Base-by-base conservation (phyloP, 2,113 vertebrate genomes). In the Anas platyrhynchos region DNA sequence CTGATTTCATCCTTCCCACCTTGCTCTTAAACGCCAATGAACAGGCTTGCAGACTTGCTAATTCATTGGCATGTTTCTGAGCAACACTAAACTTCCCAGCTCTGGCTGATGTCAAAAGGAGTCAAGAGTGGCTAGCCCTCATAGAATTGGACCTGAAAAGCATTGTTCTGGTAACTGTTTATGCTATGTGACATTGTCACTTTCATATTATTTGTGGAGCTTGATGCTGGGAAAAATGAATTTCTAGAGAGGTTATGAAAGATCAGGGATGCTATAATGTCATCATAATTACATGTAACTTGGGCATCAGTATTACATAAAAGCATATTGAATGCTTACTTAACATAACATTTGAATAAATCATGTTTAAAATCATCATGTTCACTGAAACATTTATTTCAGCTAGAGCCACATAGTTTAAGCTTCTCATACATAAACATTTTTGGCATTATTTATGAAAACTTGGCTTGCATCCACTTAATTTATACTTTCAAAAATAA, bases 261-360 rank as follows among this genome's bases (percentile, higher is more conserved):
- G 59, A 95, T 93, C 88, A 80, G 82, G 86, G 56, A 95, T 91
- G 54, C 32, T 95, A 75, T 95, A 95, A 96, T 96, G 94, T 95
- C 94, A 97, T 82, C 94, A 96, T 91, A 96, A 95, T 97, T 96
- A 91, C 90, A 95, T 96, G 91, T 88, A 96, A 95, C 74, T 94
- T 96, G 93, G 91, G 83, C 93, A 97, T 94, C 79, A 80, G 86
- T 83, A 92, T 97, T 97, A 95, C 94, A 88, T 97, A 95, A 96
- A 96, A 95, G 91, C 91, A 96, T 93, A 97, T 79, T 96, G 93
- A 95, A 96, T 93, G 56, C 79, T 92, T 96, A 86, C 91, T 97
- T 93, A 95, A 94, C 91, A 94, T 95, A 96, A 95, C 76, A 95
- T 95, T 96, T 97, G 93, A 97, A 97, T 97, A 97, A 95, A 97